Evolutionary conservation across 2,888 invertebrate genomes (phyloP).

Genomic region (Pterobdella sp.): DNA sequence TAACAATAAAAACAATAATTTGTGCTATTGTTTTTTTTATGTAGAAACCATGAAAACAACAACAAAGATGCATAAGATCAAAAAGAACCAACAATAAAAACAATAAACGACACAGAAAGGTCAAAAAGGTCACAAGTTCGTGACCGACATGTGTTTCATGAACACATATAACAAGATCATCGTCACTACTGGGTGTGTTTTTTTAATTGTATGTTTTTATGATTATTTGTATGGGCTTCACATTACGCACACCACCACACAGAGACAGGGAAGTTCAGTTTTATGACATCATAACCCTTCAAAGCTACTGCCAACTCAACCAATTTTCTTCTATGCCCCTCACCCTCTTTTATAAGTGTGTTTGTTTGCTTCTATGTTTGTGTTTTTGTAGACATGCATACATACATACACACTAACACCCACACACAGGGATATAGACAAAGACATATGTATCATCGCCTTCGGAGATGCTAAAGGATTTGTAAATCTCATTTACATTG

Average conservation of each 20-base stretch:
- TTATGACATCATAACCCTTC: conserved; percentile 52
- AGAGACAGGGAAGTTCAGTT: conserved; percentile 52
- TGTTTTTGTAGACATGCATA: conserved; percentile 29
- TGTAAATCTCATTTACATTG: conserved; percentile 50
- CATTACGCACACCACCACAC: too few relatives aligned
- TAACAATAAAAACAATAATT: too few relatives aligned
- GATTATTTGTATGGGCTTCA: too few relatives aligned
- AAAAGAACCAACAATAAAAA: neutral
- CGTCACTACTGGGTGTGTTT: conserved; percentile 35
- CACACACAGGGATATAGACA: conserved; percentile 44
- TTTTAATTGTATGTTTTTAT: neutral
- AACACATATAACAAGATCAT: conserved; percentile 47
- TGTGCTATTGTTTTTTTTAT: too few relatives aligned
- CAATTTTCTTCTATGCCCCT: conserved; percentile 50
- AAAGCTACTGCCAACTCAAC: conserved; percentile 51
- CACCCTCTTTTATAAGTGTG: conserved; percentile 50
- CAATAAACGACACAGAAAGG: neutral
- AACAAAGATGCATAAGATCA: neutral
- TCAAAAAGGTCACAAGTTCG: conserved; percentile 45
- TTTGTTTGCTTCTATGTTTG: conserved; percentile 47
- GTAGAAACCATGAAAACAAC: neutral
- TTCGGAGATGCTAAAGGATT: conserved; percentile 51
- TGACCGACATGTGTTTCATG: conserved; percentile 51
- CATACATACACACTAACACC: neutral
- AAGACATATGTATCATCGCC: conserved; percentile 49